Evolutionary conservation across 2,797 vertebrate species (phyloP), one percentile per base, ranked within the genome.

Genomic region (Rallus crepitans): DNA sequence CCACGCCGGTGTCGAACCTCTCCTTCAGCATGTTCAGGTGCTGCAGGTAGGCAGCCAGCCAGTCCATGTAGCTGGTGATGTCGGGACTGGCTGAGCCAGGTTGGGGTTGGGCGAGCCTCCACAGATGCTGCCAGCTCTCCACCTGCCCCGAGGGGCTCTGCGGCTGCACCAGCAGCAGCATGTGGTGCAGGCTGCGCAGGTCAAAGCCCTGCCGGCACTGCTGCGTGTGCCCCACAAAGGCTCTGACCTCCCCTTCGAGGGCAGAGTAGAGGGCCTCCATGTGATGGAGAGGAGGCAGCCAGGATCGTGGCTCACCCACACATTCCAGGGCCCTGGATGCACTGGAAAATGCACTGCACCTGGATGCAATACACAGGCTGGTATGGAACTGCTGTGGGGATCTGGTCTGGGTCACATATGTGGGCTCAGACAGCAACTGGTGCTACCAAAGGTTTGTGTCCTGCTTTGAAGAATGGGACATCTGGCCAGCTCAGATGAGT

Each of bases 261-360:
- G 76, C 89, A 37, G 88, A 66, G 80, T 97, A 97, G 17, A 98
- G 89, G 28, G 80, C 48, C 39, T 97, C 91, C 96, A 96, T 97
- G 55, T 12, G 53, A 45, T 10, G 18, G 39, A 91, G 30, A 35
- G 37, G 35, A 60, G 30, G 39, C 2, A 4, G 24, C 24, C 0
- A 1, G 33, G 68, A n/a, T 52, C 2, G 4, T n/a, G 77, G 71
- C n/a, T 91, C 42, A 59, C 52, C 39, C 37, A 39, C 27, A 6
- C 10, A 2, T n/a, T 63, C 42, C 24, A 27, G 35, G 18, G 10
- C 6, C 9, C 24, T 61, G n/a, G 30, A 17, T 55, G 12, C 1
- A 2, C 42, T 68, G 76, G 64, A 35, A 82, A 68, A 76, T 0
- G 3, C 19, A 9, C 33, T 25, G 4, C 33, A 59, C 12, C 27